phyloP scores from a whole-genome alignment of 92 coral and sea anemone species.

The Bergia sp. region DNA sequence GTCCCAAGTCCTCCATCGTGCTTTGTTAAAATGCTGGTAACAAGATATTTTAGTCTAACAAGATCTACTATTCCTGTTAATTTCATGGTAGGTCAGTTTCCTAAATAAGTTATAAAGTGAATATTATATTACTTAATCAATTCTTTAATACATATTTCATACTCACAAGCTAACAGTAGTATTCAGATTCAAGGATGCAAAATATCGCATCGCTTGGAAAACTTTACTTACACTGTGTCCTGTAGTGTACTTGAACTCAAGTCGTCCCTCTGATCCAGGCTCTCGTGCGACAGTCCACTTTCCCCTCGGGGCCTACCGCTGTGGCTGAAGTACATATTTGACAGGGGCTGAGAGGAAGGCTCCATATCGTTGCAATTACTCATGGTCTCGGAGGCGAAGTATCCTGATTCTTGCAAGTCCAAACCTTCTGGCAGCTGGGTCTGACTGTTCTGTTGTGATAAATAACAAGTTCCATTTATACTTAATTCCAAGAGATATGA shows the following conservation, averaged over 20 bases:
- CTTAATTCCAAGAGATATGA: neutral
- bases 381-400: slow-evolving; percentile 88
- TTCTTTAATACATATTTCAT: no score
- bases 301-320: slow-evolving; percentile 57
- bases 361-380: slow-evolving; percentile 67
- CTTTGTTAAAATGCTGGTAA: no score
- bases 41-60: no score
- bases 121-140: no score
- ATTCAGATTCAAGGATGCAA: neutral
- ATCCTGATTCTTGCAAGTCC: slow-evolving; percentile 87
- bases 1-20: no score
- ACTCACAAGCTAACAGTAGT: no score
- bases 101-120: no score
- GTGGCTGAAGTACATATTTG: slow-evolving; percentile 70
- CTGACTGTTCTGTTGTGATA: slow-evolving; percentile 24
- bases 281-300: slow-evolving; percentile 16
- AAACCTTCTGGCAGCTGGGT: slow-evolving; percentile 43
- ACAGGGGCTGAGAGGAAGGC: slow-evolving; percentile 73
- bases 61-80: no score
- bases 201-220: neutral
- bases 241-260: slow-evolving; percentile 36
- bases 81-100: no score
- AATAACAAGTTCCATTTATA: neutral
- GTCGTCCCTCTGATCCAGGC: slow-evolving; percentile 31
- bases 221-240: slow-evolving; percentile 25